A percentile compares a stretch with the other conserved stretches of the same genome.
Evolutionary conservation across 2,888 invertebrate species (phyloP).

Genomic region (Phrixothrix hirtus): DNA sequence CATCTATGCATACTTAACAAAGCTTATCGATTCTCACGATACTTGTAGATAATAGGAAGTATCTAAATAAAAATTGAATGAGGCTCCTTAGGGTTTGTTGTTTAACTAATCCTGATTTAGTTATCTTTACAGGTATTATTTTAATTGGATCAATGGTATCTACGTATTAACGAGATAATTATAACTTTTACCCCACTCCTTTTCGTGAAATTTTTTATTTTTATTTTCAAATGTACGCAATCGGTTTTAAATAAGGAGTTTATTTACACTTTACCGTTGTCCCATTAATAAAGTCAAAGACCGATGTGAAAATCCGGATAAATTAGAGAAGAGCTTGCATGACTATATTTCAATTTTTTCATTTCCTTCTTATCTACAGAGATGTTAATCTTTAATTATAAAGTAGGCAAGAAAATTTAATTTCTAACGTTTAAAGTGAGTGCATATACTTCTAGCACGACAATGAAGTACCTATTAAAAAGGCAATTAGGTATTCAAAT

Average conservation of each 20-base stretch:
- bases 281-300: conserved; percentile 20
- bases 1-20: conserved; percentile 26
- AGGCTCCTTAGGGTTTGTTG: conserved; percentile 22
- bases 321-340: conserved; percentile 8
- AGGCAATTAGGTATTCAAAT: conserved; percentile 36
- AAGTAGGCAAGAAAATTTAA: conserved; percentile 31
- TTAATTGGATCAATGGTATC: too few relatives aligned
- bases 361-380: conserved; percentile 10
- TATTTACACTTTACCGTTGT: too few relatives aligned
- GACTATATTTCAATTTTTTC: conserved; percentile 16
- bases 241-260: too few relatives aligned
- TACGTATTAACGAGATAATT: too few relatives aligned
- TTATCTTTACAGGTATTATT: too few relatives aligned
- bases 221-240: too few relatives aligned
- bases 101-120: conserved; percentile 16
- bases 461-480: conserved; percentile 31
- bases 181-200: too few relatives aligned
- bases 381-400: conserved; percentile 33
- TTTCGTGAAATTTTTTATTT: too few relatives aligned
- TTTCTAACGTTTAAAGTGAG: conserved; percentile 28
- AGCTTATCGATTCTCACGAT: conserved; percentile 30
- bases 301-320: conserved; percentile 9
- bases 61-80: conserved; percentile 18
- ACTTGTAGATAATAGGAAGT: conserved; percentile 21
- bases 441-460: conserved; percentile 26